Conservation (phyloP, 2,113 vertebrate species). For the Chloropsis hardwickii region DNA sequence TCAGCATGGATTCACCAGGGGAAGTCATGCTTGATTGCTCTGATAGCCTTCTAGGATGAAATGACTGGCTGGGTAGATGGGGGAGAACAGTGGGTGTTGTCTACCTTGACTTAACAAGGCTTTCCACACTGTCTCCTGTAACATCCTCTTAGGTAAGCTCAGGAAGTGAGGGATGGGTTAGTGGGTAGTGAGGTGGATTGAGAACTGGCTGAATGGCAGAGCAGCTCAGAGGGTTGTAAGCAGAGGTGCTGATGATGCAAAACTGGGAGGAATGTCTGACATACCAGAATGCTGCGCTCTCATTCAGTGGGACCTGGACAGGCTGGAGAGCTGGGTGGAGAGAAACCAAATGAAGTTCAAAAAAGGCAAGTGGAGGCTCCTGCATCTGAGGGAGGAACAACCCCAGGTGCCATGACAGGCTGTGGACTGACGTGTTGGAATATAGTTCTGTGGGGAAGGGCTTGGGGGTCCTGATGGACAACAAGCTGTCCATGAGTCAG, state of each 20-base stretch:
- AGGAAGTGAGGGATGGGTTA: neutral
- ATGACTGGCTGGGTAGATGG: neutral
- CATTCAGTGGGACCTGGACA: neutral
- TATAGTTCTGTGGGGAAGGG: neutral
- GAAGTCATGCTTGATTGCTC: neutral
- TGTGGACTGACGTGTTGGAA: neutral
- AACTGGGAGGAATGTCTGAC: neutral
- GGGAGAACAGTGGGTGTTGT: neutral
- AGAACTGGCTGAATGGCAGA: neutral
- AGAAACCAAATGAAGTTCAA: neutral
- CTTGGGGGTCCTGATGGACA: rapidly evolving
- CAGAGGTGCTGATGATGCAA: neutral
- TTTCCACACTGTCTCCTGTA: neutral
- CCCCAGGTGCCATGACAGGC: neutral
- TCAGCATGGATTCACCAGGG: neutral
- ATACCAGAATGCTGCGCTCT: neutral
- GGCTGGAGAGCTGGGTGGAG: neutral
- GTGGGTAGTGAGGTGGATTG: neutral
- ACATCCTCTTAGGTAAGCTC: neutral
- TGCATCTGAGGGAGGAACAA: neutral
- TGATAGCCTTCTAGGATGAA: neutral
- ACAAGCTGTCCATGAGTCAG: neutral
- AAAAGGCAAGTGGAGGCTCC: neutral
- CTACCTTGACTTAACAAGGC: neutral
- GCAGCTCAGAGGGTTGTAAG: neutral